Evolutionary conservation across 2,797 vertebrate species (phyloP).

Genomic region (Rhinichthys osculus): DNA sequence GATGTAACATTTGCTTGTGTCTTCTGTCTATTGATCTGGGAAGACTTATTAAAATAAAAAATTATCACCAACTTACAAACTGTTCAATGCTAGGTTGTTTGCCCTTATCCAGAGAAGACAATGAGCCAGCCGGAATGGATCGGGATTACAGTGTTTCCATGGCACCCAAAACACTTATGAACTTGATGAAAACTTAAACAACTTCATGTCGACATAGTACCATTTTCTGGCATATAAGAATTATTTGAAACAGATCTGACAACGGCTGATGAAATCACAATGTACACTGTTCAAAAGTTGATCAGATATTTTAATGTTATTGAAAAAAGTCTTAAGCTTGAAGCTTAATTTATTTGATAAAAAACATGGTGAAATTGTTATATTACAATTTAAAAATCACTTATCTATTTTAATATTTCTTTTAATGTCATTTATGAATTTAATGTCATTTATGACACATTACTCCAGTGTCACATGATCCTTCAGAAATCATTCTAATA

Average conservation of each 20-base stretch:
- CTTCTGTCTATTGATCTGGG: constrained; percentile 26
- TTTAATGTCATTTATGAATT: not conserved
- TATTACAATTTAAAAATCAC: too few relatives aligned
- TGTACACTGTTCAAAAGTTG: too few relatives aligned
- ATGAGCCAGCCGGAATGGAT: constrained; percentile 11
- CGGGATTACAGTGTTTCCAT: constrained; percentile 20
- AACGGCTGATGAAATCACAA: too few relatives aligned
- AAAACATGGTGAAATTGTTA: too few relatives aligned
- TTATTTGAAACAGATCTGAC: not conserved
- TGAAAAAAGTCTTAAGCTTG: too few relatives aligned
- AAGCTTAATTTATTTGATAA: too few relatives aligned
- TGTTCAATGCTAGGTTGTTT: constrained; percentile 30
- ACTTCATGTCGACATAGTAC: not conserved
- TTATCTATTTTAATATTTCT: too few relatives aligned
- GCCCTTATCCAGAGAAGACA: constrained; percentile 25
- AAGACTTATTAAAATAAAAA: constrained; percentile 17
- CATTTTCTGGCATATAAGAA: not conserved
- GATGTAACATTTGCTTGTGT: constrained; percentile 30
- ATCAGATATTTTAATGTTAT: too few relatives aligned
- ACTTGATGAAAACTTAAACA: not conserved
- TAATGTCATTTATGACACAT: not conserved
- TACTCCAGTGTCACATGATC: not conserved
- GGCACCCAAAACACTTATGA: constrained; percentile 14
- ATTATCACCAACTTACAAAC: constrained; percentile 30
- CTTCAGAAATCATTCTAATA: not conserved